These are phyloP conservation scores for Catharus minimus DNA, from an alignment of 2,113 vertebrate genomes.

Conservation along the genomic window DNA sequence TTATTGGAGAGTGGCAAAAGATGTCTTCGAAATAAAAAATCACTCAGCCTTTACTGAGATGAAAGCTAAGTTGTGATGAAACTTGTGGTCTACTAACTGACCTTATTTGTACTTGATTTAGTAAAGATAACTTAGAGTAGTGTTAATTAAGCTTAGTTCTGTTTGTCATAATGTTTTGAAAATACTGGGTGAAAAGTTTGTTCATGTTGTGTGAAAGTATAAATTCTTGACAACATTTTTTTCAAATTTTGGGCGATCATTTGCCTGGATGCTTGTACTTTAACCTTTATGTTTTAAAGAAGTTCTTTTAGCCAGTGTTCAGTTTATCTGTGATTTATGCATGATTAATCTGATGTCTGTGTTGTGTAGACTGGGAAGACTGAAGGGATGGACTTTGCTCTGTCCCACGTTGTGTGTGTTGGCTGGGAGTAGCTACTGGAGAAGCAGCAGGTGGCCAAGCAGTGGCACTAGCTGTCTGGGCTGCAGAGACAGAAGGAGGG, in stretches of 20 bases:
- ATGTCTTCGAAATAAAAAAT: background rate
- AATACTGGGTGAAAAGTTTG: background rate
- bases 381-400: background rate
- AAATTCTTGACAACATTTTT: background rate
- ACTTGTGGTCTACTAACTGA: background rate
- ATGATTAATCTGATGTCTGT: rapidly evolving
- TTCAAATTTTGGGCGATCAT: background rate
- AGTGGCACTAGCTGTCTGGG: too few relatives aligned
- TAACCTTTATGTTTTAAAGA: background rate
- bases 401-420: rapidly evolving
- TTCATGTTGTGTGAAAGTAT: background rate
- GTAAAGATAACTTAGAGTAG: background rate
- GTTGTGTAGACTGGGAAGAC: background rate
- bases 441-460: background rate
- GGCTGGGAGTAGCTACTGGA: background rate
- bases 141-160: background rate
- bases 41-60: background rate
- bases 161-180: background rate
- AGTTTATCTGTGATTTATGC: background rate
- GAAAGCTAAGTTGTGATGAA: background rate
- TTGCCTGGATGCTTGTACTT: background rate
- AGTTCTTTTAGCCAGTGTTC: background rate
- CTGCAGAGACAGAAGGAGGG: background rate
- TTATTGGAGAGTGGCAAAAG: background rate
- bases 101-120: background rate